phyloP scores from a whole-genome alignment of 2,797 vertebrate species.

The Chelmon rostratus region DNA sequence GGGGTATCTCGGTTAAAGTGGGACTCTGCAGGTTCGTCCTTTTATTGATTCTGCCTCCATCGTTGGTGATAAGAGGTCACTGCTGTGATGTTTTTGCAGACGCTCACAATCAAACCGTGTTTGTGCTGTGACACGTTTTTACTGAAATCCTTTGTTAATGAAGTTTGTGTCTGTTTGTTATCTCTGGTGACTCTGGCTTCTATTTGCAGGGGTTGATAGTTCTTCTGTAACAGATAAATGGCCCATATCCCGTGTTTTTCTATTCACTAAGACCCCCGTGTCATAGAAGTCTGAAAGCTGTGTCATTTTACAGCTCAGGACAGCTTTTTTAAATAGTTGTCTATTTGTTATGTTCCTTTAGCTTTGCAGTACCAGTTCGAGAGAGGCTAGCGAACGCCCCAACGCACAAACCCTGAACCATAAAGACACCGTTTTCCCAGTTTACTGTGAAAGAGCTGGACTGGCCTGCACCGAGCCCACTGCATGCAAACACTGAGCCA shows the following conservation, averaged over 20 bases:
- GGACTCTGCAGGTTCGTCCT: slow-evolving; percentile 22
- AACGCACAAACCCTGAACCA: background rate
- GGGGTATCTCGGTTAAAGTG: slow-evolving; percentile 26
- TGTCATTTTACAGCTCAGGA: background rate
- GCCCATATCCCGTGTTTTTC: no score
- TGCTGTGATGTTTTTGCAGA: slow-evolving; percentile 31
- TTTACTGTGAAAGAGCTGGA: background rate
- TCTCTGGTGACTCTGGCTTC: background rate
- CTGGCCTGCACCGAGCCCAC: background rate
- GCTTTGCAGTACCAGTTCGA: background rate
- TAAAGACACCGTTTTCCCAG: background rate
- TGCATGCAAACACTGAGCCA: background rate
- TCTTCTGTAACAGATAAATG: background rate
- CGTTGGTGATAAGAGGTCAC: slow-evolving; percentile 55
- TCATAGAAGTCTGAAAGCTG: background rate
- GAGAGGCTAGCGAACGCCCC: no score
- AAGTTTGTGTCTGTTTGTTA: slow-evolving; percentile 22
- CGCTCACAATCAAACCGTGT: background rate
- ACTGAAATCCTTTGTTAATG: slow-evolving; percentile 16
- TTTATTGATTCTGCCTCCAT: slow-evolving; percentile 58
- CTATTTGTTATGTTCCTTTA: background rate
- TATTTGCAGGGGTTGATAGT: slow-evolving; percentile 4
- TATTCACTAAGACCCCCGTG: background rate
- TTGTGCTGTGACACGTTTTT: slow-evolving; percentile 28
- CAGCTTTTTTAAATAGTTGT: background rate